These are phyloP conservation scores for Pasiphila rectangulata DNA, from an alignment of 2,888 invertebrate species.

Conservation along the genomic window DNA sequence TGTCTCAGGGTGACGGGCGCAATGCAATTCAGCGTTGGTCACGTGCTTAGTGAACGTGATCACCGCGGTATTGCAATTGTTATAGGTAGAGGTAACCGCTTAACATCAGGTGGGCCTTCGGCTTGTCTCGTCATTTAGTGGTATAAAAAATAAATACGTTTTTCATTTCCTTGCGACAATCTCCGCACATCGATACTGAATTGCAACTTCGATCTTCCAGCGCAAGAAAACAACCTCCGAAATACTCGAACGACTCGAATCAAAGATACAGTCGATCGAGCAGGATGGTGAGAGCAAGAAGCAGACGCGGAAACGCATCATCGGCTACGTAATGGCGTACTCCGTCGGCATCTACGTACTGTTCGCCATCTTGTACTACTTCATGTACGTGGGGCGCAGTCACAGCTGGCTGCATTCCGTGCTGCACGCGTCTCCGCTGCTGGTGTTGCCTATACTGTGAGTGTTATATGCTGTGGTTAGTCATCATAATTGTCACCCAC, in stretches of 20 bases:
- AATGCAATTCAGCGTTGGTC: too few relatives aligned
- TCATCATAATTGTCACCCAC: too few relatives aligned
- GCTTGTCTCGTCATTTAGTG: too few relatives aligned
- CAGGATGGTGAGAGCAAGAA: slow-evolving; percentile 90
- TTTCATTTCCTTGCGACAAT: too few relatives aligned
- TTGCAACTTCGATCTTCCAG: slow-evolving; percentile 40
- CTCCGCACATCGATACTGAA: too few relatives aligned
- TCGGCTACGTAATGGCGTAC: slow-evolving; percentile 87
- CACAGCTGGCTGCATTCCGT: slow-evolving; percentile 85
- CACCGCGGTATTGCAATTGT: too few relatives aligned
- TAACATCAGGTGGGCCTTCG: too few relatives aligned
- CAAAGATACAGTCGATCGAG: slow-evolving; percentile 90
- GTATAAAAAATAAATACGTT: too few relatives aligned
- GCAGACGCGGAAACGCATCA: slow-evolving; percentile 88
- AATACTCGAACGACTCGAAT: slow-evolving; percentile 86
- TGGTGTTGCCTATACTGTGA: slow-evolving; percentile 92
- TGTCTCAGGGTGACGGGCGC: too few relatives aligned
- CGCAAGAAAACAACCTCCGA: slow-evolving; percentile 74
- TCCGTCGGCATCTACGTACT: slow-evolving; percentile 86
- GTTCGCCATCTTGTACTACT: slow-evolving; percentile 87
- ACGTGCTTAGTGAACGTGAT: too few relatives aligned
- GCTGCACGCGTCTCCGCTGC: slow-evolving; percentile 88
- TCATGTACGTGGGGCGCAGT: slow-evolving; percentile 89
- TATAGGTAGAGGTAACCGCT: too few relatives aligned
- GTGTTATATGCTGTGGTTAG: too few relatives aligned